Evolutionary conservation across 2,888 invertebrate genomes (phyloP), one percentile per base, ranked within the genome.

Genomic region (Tiliacea citrago): DNA sequence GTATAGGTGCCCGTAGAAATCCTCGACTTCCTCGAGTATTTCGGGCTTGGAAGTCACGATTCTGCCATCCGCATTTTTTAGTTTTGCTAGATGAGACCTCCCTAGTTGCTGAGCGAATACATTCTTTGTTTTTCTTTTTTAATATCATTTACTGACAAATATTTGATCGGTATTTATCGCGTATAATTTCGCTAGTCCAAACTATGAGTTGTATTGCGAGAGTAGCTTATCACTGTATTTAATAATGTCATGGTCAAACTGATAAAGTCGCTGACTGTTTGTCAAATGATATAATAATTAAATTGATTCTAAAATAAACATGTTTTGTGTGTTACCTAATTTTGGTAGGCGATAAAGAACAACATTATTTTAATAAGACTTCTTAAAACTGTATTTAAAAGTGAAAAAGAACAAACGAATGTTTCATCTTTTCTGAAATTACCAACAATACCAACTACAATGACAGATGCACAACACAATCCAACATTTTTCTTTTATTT

Each of bases 401-500:
- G 16, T 62, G 16, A n/a, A 62, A 24, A 45, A 62, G 1, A 45
- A 45, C 7, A 18, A 62, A 62, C 0, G 10, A 45, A 42, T 29
- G 13, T 29, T 18, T 29, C 5, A 29, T 29, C 29, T 29, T n/a
- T 42, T 10, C 10, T 49, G 3, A 29, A 29, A 21, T 24, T 12
- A 42, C n/a, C 18, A 55, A 42, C 21, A 21, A 39, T 53, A 61
- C 12, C 3, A 39, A 60, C 18, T 29, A 45, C 42, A 6, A 55
- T 39, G 60, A 55, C 61, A 49, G 42, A 12, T 35, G 16, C 18
- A 57, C 7, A 45, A 35, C 18, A 53, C 16, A 62, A 57, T 16
- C 21, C 49, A 6, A 13, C 35, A 18, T 57, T n/a, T 76, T 18
- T 8, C 9, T 29, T 58, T 45, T 49, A 62, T 70, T 71, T 58